Conservation (phyloP, 2,797 vertebrate genomes). For the Discoglossus pictus region DNA sequence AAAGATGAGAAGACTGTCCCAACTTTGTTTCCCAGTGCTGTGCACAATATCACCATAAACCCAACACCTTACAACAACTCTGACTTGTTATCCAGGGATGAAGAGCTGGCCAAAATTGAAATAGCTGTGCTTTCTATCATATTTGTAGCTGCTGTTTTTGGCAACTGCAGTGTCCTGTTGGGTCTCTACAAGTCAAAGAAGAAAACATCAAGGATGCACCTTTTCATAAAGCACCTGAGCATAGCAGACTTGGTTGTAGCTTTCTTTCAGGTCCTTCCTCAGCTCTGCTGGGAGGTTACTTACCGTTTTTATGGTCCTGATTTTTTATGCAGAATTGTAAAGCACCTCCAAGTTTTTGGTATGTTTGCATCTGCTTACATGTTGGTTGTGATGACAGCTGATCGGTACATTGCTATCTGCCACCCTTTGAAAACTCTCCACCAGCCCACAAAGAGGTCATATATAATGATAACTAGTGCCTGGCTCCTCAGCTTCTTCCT, state of each 20-base stretch:
- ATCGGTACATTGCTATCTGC: conserved; percentile 96
- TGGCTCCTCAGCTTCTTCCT: conserved; percentile 89
- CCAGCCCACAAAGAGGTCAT: conserved; percentile 86
- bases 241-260: conserved; percentile 93
- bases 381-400: conserved; percentile 96
- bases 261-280: conserved; percentile 94
- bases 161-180: conserved; percentile 86
- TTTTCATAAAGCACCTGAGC: conserved; percentile 94
- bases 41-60: conserved; percentile 55
- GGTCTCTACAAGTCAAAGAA: conserved; percentile 88
- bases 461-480: conserved; percentile 86
- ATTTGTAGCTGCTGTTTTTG: conserved; percentile 87
- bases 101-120: conserved; percentile 90
- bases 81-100: conserved; percentile 77
- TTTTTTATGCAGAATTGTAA: conserved; percentile 89
- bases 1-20: neutral
- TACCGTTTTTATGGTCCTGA: conserved; percentile 92
- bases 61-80: conserved; percentile 58
- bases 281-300: conserved; percentile 94
- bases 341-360: conserved; percentile 92
- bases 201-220: conserved; percentile 93
- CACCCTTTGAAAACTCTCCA: conserved; percentile 94
- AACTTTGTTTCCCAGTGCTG: conserved; percentile 33
- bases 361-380: conserved; percentile 97
- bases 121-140: conserved; percentile 87